These are phyloP conservation scores for Mythimna ferrago DNA, from an alignment of 2,888 invertebrate genomes.

Conservation along the genomic window DNA sequence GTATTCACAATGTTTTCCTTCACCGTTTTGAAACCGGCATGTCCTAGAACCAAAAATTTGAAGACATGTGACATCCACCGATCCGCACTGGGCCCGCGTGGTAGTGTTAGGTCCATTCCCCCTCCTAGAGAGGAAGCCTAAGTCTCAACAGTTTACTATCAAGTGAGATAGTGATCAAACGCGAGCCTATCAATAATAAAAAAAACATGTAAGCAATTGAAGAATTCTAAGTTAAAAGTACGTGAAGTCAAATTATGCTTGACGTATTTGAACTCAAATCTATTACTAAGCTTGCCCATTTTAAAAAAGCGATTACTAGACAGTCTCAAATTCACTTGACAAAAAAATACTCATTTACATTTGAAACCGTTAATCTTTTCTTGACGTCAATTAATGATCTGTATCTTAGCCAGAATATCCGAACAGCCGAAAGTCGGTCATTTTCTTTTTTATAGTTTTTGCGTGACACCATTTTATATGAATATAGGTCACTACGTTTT, in stretches of 20 bases:
- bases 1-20: no score
- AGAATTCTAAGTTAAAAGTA: not conserved
- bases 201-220: not conserved
- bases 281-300: not conserved
- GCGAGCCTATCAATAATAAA: no score
- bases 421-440: constrained; percentile 26
- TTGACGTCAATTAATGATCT: constrained; percentile 46
- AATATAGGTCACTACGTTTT: constrained; percentile 25
- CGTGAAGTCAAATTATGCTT: not conserved
- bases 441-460: constrained; percentile 21
- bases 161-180: no score
- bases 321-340: not conserved
- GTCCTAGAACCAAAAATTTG: no score
- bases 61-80: no score
- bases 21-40: no score
- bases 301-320: not conserved
- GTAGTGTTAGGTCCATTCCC: no score
- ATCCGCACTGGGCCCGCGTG: no score
- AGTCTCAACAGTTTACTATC: no score
- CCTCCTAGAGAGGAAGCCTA: no score
- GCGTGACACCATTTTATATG: constrained; percentile 18
- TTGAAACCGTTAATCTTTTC: constrained; percentile 22
- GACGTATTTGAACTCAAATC: not conserved
- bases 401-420: constrained; percentile 33
- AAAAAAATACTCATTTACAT: not conserved